Percentiles rank a stretch among this genome's conserved stretches.
Evolutionary conservation across 2,113 vertebrate species (phyloP).

Genomic region (Callithrix jacchus): DNA sequence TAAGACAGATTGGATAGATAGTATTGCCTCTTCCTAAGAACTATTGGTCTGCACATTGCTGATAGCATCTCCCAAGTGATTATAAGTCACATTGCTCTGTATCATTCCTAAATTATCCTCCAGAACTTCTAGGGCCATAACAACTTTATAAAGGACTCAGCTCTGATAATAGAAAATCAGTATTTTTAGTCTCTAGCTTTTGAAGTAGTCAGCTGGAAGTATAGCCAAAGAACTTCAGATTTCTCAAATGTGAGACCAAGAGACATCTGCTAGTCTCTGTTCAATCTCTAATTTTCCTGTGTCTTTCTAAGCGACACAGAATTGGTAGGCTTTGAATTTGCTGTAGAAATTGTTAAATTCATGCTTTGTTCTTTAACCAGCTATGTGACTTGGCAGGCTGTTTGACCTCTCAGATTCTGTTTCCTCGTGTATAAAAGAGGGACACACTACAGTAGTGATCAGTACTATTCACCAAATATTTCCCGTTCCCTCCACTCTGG

Average conservation of each 20-base stretch:
- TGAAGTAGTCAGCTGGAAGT: neutral
- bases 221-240: neutral
- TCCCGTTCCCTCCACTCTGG: neutral
- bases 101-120: neutral
- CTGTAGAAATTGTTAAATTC: neutral
- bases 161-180: neutral
- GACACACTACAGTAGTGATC: neutral
- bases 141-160: neutral
- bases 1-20: neutral
- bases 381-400: neutral
- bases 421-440: neutral
- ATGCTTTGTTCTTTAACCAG: neutral
- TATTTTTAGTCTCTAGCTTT: neutral
- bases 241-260: neutral
- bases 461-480: neutral
- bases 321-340: neutral
- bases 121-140: neutral
- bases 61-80: neutral
- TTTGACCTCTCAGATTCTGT: neutral
- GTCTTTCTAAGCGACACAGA: neutral
- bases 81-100: neutral
- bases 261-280: neutral
- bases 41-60: neutral
- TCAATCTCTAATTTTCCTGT: neutral
- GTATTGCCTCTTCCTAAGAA: neutral